phyloP scores from a whole-genome alignment of 2,888 invertebrate species.

The Sesia apiformis region DNA sequence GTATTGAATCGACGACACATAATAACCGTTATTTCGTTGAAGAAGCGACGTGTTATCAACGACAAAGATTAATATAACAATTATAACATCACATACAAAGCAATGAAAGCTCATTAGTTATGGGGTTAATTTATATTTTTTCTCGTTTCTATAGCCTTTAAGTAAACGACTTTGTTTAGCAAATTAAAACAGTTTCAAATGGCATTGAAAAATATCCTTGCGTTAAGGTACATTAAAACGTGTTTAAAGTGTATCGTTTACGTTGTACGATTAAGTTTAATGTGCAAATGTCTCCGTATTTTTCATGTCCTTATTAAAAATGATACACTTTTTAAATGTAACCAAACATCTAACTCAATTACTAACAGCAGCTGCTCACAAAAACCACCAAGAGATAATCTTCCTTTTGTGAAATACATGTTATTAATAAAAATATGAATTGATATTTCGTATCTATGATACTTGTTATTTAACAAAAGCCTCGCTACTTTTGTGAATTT shows the following conservation, averaged over 20 bases:
- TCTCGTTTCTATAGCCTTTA: neutral
- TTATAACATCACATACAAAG: conserved; percentile 8
- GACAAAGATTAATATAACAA: conserved; percentile 37
- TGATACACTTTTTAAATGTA: conserved; percentile 3
- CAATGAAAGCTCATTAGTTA: too few species aligned
- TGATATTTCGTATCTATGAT: conserved; percentile 58
- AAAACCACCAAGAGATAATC: conserved; percentile 63
- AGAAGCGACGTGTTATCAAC: conserved; percentile 28
- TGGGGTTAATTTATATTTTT: neutral
- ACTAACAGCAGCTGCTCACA: conserved; percentile 50
- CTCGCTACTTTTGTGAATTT: conserved; percentile 47
- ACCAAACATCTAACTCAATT: conserved; percentile 6
- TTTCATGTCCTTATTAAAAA: neutral
- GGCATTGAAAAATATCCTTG: neutral
- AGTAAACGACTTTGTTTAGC: neutral
- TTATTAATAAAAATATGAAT: conserved; percentile 73
- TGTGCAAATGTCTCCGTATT: neutral
- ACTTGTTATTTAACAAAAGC: conserved; percentile 57
- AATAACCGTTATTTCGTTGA: conserved; percentile 45
- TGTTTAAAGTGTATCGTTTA: neutral
- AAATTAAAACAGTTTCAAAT: neutral
- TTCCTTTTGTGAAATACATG: conserved; percentile 51
- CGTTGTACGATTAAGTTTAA: neutral
- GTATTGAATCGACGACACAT: conserved; percentile 47
- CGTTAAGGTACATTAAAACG: neutral